Percentiles rank a stretch among this genome's conserved stretches.
Conservation (phyloP, 2,888 invertebrate genomes). For the Eupithecia pulchellata region DNA sequence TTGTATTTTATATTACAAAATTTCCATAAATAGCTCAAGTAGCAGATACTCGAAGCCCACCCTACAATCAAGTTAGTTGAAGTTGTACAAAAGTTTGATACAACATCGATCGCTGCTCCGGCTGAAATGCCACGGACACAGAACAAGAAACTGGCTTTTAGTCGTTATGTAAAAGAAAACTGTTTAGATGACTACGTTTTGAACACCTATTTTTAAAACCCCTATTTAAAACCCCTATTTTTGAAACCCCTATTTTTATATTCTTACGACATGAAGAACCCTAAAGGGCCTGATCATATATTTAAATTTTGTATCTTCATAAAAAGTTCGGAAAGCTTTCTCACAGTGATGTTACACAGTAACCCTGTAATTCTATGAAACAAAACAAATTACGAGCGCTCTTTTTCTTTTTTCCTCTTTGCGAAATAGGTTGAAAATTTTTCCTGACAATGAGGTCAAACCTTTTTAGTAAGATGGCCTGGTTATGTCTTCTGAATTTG, state of each 20-base stretch:
- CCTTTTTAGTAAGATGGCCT: slow-evolving; percentile 6
- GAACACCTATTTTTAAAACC: neutral
- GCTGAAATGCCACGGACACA: slow-evolving; percentile 20
- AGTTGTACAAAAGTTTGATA: slow-evolving; percentile 22
- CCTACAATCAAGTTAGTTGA: neutral
- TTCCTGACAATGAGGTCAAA: slow-evolving; percentile 1
- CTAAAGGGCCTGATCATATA: neutral
- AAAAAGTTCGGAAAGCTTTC: slow-evolving; percentile 4
- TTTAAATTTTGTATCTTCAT: neutral
- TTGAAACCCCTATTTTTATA: neutral
- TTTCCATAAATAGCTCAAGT: neutral
- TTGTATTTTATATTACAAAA: neutral
- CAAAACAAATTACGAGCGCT: neutral
- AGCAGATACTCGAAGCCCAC: neutral
- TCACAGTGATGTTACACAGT: neutral
- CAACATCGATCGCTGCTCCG: slow-evolving; percentile 26
- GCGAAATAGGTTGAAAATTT: slow-evolving; percentile 4
- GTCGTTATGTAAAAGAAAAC: neutral
- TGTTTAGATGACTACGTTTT: neutral
- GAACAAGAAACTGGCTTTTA: slow-evolving; percentile 3
- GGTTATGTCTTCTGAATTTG: slow-evolving; percentile 13
- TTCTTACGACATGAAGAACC: neutral
- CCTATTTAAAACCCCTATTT: neutral
- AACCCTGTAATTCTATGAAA: neutral
- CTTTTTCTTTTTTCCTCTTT: neutral